Base-by-base conservation (phyloP, 2,113 vertebrate species). In the Chionodraco myersi region DNA sequence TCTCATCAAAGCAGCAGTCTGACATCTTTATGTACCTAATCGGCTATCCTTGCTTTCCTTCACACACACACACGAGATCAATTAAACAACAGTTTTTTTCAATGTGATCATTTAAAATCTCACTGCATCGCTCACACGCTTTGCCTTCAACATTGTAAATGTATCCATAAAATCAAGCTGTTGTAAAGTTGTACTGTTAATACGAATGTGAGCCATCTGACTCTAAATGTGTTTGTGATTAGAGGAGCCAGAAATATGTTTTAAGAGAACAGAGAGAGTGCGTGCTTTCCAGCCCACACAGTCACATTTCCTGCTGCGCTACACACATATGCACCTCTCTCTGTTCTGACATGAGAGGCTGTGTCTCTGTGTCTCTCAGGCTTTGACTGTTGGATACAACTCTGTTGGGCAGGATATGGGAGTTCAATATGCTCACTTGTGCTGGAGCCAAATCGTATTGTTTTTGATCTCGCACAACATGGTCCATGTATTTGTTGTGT, bases 221-320 rank as follows among this genome's bases (percentile, higher is more conserved):
- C 45, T 80, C 12, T 12, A 75, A 54, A 80, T 80, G 70, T 87
- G 82, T 88, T 84, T 86, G 75, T 85, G 86, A 91, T 88, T 88
- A 83, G 72, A 79, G 76, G 60, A 83, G 75, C 68, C 67, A 85
- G 82, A 84, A 88, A 86, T 86, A 79, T 83, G 72, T 73, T 83
- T 90, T 53, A 63, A 57, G 77, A 77, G 74, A 87, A 85, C 72
- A 85, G 75, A 82, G 61, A 45, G 67, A 73, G 80, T 56, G 74
- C 60, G 13, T 36, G 66, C 67, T 80, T 83, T 53, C 26, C 66
- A 68, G 85, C 88, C 87, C 90, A 86, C 91, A 68, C 84, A 83
- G 48, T 67, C 66, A 65, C 81, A 48, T 57, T 86, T 72, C 78
- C 79, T 72, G 78, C 87, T 89, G 80, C 51, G 86, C 75, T 61